Conservation (phyloP, 2,113 vertebrate genomes). For the Gymnorhina tibicen region DNA sequence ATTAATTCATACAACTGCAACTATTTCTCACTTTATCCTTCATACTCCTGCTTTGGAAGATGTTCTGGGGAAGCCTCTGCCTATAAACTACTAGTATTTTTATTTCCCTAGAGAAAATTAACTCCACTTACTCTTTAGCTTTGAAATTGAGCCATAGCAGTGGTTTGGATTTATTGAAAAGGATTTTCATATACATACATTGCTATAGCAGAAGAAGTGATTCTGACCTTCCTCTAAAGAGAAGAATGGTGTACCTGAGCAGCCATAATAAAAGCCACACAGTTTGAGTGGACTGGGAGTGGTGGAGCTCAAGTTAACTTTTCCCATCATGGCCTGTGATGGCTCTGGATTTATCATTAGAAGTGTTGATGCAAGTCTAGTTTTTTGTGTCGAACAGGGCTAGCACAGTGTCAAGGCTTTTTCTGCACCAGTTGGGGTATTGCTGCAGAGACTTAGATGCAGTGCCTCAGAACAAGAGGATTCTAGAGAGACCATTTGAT, state of each 20-base stretch:
- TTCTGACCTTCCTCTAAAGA: neutral
- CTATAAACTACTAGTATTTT: neutral
- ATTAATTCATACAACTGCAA: neutral
- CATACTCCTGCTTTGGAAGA: neutral
- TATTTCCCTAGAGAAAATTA: neutral
- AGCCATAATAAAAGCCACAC: neutral
- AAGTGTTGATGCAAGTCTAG: neutral
- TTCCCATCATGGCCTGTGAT: neutral
- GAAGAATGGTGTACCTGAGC: neutral
- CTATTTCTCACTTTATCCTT: neutral
- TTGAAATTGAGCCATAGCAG: neutral
- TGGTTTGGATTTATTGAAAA: neutral
- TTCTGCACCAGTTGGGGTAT: neutral
- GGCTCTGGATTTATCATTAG: neutral
- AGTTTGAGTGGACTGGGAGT: neutral
- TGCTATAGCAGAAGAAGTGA: neutral
- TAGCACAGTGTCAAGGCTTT: neutral
- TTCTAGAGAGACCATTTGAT: neutral
- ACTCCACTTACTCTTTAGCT: neutral
- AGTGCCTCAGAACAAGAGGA: neutral
- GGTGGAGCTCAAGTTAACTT: accelerated
- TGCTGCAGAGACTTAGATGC: neutral
- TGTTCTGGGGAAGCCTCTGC: neutral
- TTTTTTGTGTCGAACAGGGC: neutral
- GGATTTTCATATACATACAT: neutral